Base-by-base conservation (phyloP, 1,140 invertebrate species). In the Calephelis virginiensis region DNA sequence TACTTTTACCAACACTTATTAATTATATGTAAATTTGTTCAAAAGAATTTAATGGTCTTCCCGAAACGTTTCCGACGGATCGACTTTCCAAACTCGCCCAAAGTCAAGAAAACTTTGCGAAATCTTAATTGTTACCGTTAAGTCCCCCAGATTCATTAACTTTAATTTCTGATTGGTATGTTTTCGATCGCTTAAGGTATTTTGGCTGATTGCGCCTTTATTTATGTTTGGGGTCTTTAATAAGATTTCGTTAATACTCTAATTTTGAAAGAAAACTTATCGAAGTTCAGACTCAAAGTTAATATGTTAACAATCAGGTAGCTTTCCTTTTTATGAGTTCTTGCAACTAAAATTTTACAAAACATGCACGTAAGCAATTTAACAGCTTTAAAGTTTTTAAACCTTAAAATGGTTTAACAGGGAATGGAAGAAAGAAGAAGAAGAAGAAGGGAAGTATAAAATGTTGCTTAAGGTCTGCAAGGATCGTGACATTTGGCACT, bases 1-100 rank as follows among this genome's bases (percentile, higher is more conserved):
- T 50, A 56, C 53, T 53, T 43, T 45, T 64, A 45, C 49, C 63
- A 64, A 64, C 63, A 70, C 70, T 67, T 65, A 68, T 66, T 70
- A 70, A 69, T 69, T 70, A 70, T 73, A 69, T 73, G 64, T 70
- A 73, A 81, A 83, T 82, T 83, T 83, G 77, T 81, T 83, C 74
- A 73, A 80, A 83, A 82, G 78, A 81, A 78, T 77, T 76, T 78
- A 80, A 82, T 82, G 78, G 74, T 77, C 67, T 77, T 77, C 70
- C 61, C 68, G 49, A 61, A 63, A 63, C 64, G 66, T 69, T 74
- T 71, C 66, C 63, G 69, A 38, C 56, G 50, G 63, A 64, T 69
- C 64, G 65, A 71, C 71, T 74, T 65, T 53, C 70, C 40, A 68
- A 80, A 84, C 70, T 79, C 75, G 63, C 59, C 53, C 69, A 66